Evolutionary conservation across 2,113 vertebrate species (phyloP), one percentile per base, ranked within the genome.

Genomic region (Potamarius usumacintae): DNA sequence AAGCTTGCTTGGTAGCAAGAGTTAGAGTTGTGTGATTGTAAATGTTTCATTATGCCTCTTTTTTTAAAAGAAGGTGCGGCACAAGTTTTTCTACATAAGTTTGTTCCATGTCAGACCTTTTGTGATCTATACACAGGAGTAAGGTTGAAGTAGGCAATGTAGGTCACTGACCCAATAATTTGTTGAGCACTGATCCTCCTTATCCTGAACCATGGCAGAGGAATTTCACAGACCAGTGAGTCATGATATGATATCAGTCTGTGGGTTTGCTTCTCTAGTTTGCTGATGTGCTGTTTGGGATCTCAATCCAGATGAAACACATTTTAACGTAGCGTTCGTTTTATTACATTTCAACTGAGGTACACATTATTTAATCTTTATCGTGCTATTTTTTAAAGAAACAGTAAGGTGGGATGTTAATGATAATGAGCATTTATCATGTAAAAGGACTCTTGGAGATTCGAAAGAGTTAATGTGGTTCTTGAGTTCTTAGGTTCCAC

Each of bases 401-500:
- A 71, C 27, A 25, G 17, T n/a, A 48, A 50, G 27, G 57, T 76
- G 55, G 12, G 12, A 48, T 60, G 69, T 30, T 57, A 30, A 57
- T 14, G 52, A 74, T 83, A 27, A 57, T 42, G 25, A 79, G 14
- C 22, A 30, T 12, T 85, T 76, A 27, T 60, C 27, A 55, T 17
- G 48, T 22, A 42, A 10, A 65, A 84, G 52, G 27, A 74, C 22
- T 69, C 30, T 18, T 76, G 86, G 88, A 81, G 85, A 91, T 93
- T 93, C 88, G 82, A 85, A 92, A 92, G 91, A 93, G 91, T 93
- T 92, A 93, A 86, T 57, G 50, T 30, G 90, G 91, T 91, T 91
- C 91, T 90, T 89, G 90, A 93, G 89, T 92, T 93, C 93, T 93
- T 92, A 90, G 90, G 92, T 90, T 89, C 89, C 65, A 92, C 91